Evolutionary conservation across 2,888 invertebrate species (phyloP).

Genomic region (Tetanocera ferruginea): DNA sequence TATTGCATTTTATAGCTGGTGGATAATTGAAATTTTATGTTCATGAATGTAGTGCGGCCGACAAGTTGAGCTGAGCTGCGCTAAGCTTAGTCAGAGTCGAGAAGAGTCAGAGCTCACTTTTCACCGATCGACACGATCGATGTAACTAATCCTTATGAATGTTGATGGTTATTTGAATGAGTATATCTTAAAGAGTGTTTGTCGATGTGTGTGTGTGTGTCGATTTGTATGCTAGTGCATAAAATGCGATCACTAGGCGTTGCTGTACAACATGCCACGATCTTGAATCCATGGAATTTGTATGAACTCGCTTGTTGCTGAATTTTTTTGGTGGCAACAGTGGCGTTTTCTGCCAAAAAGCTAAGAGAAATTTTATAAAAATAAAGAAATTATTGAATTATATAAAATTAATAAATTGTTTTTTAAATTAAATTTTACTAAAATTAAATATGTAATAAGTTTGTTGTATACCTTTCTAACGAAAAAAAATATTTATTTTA

Average conservation of each 20-base stretch:
- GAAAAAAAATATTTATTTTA: too few relatives aligned
- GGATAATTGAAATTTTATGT: constrained; percentile 67
- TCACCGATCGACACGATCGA: constrained; percentile 32
- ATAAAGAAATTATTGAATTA: neutral
- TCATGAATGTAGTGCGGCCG: constrained; percentile 36
- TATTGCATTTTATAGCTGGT: constrained; percentile 49
- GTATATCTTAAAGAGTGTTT: neutral
- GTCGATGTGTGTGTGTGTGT: neutral
- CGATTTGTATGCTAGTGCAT: neutral
- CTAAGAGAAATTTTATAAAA: neutral
- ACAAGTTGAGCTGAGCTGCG: neutral
- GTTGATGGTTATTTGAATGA: constrained; percentile 30
- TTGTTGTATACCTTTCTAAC: too few relatives aligned
- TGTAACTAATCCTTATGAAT: constrained; percentile 37
- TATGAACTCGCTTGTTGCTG: neutral
- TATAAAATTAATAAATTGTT: neutral
- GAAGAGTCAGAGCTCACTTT: constrained; percentile 26
- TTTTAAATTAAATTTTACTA: too few relatives aligned
- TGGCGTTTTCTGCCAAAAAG: neutral
- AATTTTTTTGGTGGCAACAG: neutral
- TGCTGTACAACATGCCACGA: neutral
- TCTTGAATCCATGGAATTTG: neutral
- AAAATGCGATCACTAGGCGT: constrained; percentile 21
- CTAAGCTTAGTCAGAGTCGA: neutral
- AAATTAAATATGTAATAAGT: too few relatives aligned